phyloP scores from a whole-genome alignment of 2,888 invertebrate species.

The Ophion slaviceki region DNA sequence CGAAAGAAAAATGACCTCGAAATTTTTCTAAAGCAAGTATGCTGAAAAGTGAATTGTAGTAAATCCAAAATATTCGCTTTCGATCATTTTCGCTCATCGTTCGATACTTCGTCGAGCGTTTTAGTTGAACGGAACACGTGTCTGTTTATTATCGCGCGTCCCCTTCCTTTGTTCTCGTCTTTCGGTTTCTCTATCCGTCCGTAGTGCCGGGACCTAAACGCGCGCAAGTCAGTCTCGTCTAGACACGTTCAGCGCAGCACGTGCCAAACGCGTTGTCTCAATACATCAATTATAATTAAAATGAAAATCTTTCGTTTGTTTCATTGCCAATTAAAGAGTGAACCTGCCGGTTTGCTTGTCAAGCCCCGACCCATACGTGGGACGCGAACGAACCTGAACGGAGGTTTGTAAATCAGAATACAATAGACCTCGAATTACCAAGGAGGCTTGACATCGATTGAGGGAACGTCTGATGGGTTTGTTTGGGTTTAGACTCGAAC shows the following conservation, averaged over 20 bases:
- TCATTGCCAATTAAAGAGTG: no score
- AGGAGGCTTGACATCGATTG: no score
- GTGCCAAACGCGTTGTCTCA: not conserved
- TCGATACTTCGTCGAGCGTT: not conserved
- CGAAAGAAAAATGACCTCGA: not conserved
- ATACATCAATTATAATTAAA: not conserved
- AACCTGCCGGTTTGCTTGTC: no score
- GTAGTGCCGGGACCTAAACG: not conserved
- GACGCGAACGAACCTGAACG: no score
- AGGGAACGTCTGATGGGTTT: no score
- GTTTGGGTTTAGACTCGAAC: no score
- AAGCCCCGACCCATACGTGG: no score
- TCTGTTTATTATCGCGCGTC: not conserved
- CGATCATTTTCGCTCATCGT: not conserved
- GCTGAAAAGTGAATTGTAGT: no score
- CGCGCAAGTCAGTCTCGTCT: not conserved
- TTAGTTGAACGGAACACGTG: not conserved
- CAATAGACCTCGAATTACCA: no score
- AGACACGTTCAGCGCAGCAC: not conserved
- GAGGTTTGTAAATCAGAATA: no score
- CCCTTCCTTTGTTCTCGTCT: not conserved
- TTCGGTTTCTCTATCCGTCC: not conserved
- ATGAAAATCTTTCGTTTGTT: not conserved
- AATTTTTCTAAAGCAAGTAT: not conserved
- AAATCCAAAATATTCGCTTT: not conserved